Evolutionary conservation across 1,140 invertebrate species (phyloP).

Genomic region (Anadara kagoshimensis): DNA sequence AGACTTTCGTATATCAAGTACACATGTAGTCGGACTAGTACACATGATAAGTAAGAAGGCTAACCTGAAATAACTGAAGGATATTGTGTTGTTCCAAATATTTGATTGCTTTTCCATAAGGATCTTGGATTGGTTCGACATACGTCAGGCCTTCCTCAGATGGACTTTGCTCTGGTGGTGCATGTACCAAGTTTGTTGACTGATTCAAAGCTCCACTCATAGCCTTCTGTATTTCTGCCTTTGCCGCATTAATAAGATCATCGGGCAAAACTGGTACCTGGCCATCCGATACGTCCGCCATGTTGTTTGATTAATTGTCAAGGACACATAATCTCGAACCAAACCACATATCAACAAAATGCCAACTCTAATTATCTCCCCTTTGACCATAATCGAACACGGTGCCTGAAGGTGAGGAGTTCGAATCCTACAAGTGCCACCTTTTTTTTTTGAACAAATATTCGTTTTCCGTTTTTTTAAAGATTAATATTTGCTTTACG

Average conservation of each 20-base stretch:
- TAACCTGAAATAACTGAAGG: constrained; percentile 67
- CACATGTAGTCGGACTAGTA: too few species aligned
- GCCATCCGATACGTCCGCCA: not conserved
- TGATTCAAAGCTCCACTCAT: constrained; percentile 17
- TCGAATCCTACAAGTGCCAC: too few species aligned
- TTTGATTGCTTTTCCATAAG: constrained; percentile 64
- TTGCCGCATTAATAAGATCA: constrained; percentile 4
- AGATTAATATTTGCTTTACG: too few species aligned
- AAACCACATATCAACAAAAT: not conserved
- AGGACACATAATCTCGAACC: not conserved
- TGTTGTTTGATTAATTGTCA: constrained; percentile 24
- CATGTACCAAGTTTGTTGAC: not conserved
- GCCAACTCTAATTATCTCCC: too few species aligned
- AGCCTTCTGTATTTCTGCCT: constrained; percentile 14
- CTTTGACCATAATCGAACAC: too few species aligned
- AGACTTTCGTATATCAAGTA: too few species aligned
- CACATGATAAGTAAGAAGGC: not conserved
- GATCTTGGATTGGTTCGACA: constrained; percentile 61
- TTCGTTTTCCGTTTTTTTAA: too few species aligned
- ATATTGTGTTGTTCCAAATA: constrained; percentile 68
- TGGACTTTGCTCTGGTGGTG: not conserved
- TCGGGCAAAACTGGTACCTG: not conserved
- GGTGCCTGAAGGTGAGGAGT: too few species aligned
- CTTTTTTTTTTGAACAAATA: too few species aligned
- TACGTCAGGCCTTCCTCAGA: constrained; percentile 31